phyloP scores from a whole-genome alignment of 1,140 invertebrate species.

The Drosophila grimshawi region DNA sequence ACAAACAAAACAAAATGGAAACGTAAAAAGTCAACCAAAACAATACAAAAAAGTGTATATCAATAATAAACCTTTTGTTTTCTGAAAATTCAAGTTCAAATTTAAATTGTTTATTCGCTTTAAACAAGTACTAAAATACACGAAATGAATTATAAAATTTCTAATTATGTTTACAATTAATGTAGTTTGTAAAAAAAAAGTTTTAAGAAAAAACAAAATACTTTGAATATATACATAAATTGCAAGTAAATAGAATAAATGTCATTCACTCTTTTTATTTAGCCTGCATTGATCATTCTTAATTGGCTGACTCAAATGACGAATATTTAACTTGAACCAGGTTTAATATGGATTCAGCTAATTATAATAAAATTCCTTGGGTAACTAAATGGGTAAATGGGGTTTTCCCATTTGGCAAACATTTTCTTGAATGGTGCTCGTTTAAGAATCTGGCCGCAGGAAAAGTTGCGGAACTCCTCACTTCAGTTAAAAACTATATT shows the following conservation, averaged over 20 bases:
- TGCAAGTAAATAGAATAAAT: constrained; percentile 82
- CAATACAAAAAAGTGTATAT: constrained; percentile 21
- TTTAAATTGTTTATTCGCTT: constrained; percentile 57
- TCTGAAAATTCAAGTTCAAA: constrained; percentile 54
- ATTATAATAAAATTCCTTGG: too few relatives aligned
- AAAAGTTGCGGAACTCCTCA: too few relatives aligned
- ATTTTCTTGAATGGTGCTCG: too few relatives aligned
- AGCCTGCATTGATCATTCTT: constrained; percentile 39
- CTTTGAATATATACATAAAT: constrained; percentile 82
- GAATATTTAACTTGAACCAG: too few relatives aligned
- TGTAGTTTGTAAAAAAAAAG: constrained; percentile 77
- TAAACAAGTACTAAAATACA: constrained; percentile 53
- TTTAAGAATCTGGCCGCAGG: too few relatives aligned
- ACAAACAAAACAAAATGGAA: constrained; percentile 9
- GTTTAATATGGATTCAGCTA: too few relatives aligned
- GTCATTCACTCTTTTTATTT: constrained; percentile 80
- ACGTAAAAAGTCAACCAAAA: constrained; percentile 9
- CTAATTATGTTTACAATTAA: constrained; percentile 76
- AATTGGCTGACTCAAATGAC: background rate
- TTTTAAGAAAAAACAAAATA: constrained; percentile 65
- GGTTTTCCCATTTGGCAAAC: too few relatives aligned
- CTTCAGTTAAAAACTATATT: too few relatives aligned
- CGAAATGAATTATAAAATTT: constrained; percentile 68
- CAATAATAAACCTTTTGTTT: constrained; percentile 33
- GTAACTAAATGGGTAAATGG: too few relatives aligned